phyloP scores from a whole-genome alignment of 2,888 invertebrate genomes.

The Drosophila anceps region DNA sequence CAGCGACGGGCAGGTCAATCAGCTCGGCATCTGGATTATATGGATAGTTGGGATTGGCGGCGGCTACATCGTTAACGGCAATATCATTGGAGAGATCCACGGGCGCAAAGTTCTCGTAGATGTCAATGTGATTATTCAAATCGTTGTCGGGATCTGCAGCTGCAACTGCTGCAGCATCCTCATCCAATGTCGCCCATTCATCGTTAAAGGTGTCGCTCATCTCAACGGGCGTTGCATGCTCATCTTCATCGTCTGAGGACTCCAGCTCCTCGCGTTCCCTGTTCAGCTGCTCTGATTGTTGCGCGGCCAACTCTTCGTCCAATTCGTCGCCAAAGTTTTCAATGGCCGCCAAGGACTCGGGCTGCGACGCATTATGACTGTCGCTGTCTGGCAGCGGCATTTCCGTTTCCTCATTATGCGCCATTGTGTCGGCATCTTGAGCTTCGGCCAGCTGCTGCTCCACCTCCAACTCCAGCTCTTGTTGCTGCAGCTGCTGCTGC shows the following conservation, averaged over 20 bases:
- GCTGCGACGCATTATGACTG: constrained; percentile 69
- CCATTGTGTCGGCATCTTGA: constrained; percentile 66
- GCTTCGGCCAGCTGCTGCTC: constrained; percentile 36
- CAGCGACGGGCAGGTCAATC: constrained; percentile 61
- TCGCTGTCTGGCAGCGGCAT: constrained; percentile 69
- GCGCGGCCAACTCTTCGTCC: constrained; percentile 31
- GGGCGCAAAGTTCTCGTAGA: constrained; percentile 75
- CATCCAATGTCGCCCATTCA: constrained; percentile 78
- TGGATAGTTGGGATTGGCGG: constrained; percentile 79
- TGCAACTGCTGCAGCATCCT: constrained; percentile 44
- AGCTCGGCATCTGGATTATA: constrained; percentile 85
- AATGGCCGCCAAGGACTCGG: constrained; percentile 53
- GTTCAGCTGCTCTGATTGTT: constrained; percentile 23
- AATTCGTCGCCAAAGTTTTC: constrained; percentile 54
- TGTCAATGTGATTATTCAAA: constrained; percentile 82
- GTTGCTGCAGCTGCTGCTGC: constrained; percentile 33
- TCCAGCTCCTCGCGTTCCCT: constrained; percentile 79
- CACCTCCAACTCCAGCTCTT: constrained; percentile 30
- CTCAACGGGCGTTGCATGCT: constrained; percentile 37
- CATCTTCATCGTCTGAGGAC: constrained; percentile 79
- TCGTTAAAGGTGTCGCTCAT: constrained; percentile 80
- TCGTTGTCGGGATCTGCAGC: constrained; percentile 69
- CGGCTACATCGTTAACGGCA: constrained; percentile 83
- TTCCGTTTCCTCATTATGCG: constrained; percentile 80
- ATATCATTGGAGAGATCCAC: constrained; percentile 85